phyloP scores from a whole-genome alignment of 2,888 invertebrate species.

The Prosopocoilus inquinatus region DNA sequence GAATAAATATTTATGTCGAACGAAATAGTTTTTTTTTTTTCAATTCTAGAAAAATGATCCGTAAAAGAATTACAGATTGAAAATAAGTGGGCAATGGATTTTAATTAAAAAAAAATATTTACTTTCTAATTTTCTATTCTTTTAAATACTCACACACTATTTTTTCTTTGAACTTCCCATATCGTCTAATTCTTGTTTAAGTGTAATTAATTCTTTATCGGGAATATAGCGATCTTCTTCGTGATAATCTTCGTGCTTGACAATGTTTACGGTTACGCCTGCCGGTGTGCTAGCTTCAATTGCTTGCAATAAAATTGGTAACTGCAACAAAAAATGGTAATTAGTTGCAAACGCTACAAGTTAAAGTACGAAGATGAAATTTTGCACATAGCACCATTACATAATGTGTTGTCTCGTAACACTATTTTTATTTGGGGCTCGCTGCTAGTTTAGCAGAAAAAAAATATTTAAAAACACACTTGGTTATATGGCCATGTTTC shows the following conservation, averaged over 20 bases:
- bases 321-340: slow-evolving; percentile 40
- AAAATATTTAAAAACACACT: too few relatives aligned
- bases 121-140: slow-evolving; percentile 11
- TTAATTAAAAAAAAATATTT: not conserved
- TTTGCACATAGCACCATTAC: too few relatives aligned
- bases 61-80: too few relatives aligned
- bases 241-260: slow-evolving; percentile 64
- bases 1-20: too few relatives aligned
- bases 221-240: slow-evolving; percentile 80
- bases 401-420: too few relatives aligned
- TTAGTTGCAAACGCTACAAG: not conserved
- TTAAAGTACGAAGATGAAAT: too few relatives aligned
- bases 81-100: too few relatives aligned
- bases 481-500: too few relatives aligned
- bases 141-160: slow-evolving; percentile 14
- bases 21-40: too few relatives aligned
- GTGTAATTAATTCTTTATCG: slow-evolving; percentile 72
- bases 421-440: too few relatives aligned
- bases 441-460: too few relatives aligned
- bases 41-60: too few relatives aligned
- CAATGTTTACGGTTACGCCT: slow-evolving; percentile 71
- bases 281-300: slow-evolving; percentile 73
- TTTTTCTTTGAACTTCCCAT: slow-evolving; percentile 58
- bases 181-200: slow-evolving; percentile 72
- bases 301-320: slow-evolving; percentile 72